Conservation (phyloP, 2,888 invertebrate genomes). For the Parelbella ahira region DNA sequence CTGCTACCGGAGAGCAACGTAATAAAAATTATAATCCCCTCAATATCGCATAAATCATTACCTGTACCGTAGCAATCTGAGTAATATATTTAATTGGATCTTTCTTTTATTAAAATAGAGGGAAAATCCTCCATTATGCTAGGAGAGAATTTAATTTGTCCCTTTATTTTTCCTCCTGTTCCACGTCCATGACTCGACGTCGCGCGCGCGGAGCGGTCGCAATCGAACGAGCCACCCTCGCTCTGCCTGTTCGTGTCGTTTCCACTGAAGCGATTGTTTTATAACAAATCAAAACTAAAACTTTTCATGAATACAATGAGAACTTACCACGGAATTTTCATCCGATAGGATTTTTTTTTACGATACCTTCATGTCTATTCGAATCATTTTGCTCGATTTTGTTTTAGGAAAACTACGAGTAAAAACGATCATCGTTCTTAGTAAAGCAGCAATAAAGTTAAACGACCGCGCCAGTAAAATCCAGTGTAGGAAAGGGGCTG, state of each 20-base stretch:
- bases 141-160: conserved; percentile 18
- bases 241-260: background rate
- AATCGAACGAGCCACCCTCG: background rate
- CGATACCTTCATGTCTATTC: no score
- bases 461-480: no score
- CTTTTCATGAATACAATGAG: no score
- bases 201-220: background rate
- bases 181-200: conserved; percentile 1
- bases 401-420: no score
- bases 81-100: conserved; percentile 11
- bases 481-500: no score
- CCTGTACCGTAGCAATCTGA: background rate
- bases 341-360: no score
- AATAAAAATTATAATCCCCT: conserved; percentile 2
- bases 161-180: conserved; percentile 15
- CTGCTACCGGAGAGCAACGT: background rate
- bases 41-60: no score
- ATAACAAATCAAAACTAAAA: background rate
- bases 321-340: no score
- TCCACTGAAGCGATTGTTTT: background rate
- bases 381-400: no score
- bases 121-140: conserved; percentile 8
- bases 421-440: no score
- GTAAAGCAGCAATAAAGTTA: no score
- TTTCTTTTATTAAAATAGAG: conserved; percentile 2